Evolutionary conservation across 2,888 invertebrate species (phyloP).

Genomic region (Leucophenga maculata): DNA sequence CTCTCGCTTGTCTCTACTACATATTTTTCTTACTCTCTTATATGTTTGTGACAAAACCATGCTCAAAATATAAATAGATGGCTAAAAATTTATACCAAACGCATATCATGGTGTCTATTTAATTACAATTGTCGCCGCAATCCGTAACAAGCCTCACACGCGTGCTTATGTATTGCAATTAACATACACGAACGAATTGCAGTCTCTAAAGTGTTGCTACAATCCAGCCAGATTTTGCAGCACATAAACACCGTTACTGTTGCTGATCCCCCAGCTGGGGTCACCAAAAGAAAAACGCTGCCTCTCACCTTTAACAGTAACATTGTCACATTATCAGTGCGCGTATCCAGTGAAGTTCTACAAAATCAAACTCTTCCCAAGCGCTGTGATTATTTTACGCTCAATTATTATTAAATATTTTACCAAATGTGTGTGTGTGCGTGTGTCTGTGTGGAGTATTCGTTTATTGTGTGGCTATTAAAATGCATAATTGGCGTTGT

Average conservation of each 20-base stretch:
- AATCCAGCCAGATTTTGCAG: too few relatives aligned
- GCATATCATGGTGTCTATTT: conserved; percentile 64
- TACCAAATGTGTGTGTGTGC: conserved; percentile 65
- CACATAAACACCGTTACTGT: too few relatives aligned
- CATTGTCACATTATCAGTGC: conserved; percentile 43
- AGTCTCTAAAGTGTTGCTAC: background rate
- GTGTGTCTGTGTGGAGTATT: conserved; percentile 54
- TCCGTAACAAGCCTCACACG: conserved; percentile 49
- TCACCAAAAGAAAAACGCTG: background rate
- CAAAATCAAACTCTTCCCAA: background rate
- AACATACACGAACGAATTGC: conserved; percentile 32
- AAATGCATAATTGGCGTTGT: conserved; percentile 38
- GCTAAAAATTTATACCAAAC: background rate
- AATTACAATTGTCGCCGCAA: conserved; percentile 70
- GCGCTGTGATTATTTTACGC: conserved; percentile 66
- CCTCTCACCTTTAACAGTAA: conserved; percentile 6
- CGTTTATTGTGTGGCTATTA: conserved; percentile 25
- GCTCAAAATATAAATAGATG: too few relatives aligned
- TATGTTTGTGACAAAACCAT: too few relatives aligned
- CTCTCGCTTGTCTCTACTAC: too few relatives aligned
- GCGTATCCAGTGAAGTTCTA: background rate
- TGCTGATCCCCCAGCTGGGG: too few relatives aligned
- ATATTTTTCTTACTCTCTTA: background rate
- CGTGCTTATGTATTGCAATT: conserved; percentile 32
- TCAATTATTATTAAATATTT: conserved; percentile 71